Base-by-base conservation (phyloP, 1,140 invertebrate genomes). In the Zelostemma sp. region DNA sequence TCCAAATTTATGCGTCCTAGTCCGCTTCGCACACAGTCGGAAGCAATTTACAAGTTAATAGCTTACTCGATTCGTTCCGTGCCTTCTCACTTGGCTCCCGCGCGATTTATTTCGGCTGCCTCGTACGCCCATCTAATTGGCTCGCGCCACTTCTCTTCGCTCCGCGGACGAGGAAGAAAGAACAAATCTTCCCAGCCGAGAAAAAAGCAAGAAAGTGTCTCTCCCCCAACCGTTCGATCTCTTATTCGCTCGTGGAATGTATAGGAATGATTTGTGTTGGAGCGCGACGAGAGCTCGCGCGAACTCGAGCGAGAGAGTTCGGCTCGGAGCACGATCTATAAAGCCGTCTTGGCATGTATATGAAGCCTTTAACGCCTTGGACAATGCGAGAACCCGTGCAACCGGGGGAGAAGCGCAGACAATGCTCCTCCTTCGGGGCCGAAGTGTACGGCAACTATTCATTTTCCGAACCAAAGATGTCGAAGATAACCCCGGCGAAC, bases 31-130 rank as follows among this genome's bases (percentile, higher is more conserved):
- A 61, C 68, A 64, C 72, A 80, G 73, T 80, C 81, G 81, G 81
- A 82, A 82, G 81, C 80, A 83, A 83, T 83, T 83, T 83, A 83
- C 81, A 81, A 83, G 80, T 82, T 83, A 83, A 82, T 82, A 81
- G 80, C 76, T 80, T 80, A 79, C 69, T 76, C 74, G 76, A 76
- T 80, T 81, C 79, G 75, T 80, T 75, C 72, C 56, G 67, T 62
- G 68, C 60, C 74, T 75, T 75, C 77, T 76, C 72, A 64, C 61
- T 35, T 65, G 31, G 50, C 61, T 64, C 56, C 64, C 54, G 68
- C 67, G 62, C 72, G 65, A 77, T 77, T 77, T 75, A 77, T 77
- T 77, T 77, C 71, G 70, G 63, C 65, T 68, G 50, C 63, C 54
- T 73, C 68, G 65, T 70, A 78, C 80, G 80, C 79, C 75, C 79